Evolutionary conservation across 2,113 vertebrate species (phyloP).

Genomic region (Scortum barcoo): DNA sequence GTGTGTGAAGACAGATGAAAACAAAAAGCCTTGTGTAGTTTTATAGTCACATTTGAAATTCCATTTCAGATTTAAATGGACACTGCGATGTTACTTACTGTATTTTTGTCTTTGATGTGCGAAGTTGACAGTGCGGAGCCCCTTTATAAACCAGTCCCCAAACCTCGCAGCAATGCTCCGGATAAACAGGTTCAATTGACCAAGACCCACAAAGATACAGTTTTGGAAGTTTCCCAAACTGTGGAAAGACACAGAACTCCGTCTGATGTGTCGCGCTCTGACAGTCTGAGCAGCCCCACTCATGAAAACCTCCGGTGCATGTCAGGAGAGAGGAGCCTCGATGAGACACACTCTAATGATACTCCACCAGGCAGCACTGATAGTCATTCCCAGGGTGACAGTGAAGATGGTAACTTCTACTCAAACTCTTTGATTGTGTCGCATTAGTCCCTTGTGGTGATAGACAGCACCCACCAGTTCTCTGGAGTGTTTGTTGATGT

Average conservation of each 20-base stretch:
- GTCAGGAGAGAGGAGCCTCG: slow-evolving; percentile 27
- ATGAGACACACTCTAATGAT: slow-evolving; percentile 20
- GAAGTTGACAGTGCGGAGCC: slow-evolving; percentile 47
- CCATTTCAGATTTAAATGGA: background rate
- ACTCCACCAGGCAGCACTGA: slow-evolving; percentile 30
- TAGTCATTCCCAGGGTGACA: slow-evolving; percentile 34
- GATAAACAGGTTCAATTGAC: slow-evolving; percentile 73
- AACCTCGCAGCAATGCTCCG: slow-evolving; percentile 79
- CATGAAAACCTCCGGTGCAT: slow-evolving; percentile 25
- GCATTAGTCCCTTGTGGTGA: slow-evolving; percentile 6
- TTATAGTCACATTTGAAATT: background rate
- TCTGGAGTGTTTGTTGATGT: background rate
- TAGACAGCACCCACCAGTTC: background rate
- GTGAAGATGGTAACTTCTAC: slow-evolving; percentile 58
- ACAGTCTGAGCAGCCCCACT: slow-evolving; percentile 12
- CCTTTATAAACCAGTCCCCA: slow-evolving; percentile 74
- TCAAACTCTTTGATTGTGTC: background rate
- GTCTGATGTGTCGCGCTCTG: slow-evolving; percentile 5
- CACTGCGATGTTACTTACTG: background rate
- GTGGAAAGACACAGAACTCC: slow-evolving; percentile 5
- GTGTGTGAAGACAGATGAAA: background rate
- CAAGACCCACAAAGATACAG: slow-evolving; percentile 59
- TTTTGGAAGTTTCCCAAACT: slow-evolving; percentile 37
- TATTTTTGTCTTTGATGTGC: slow-evolving; percentile 21
- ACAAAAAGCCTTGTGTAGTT: slow-evolving; percentile 4